Conservation (phyloP, 2,113 vertebrate species). For the Pangasianodon hypophthalmus region DNA sequence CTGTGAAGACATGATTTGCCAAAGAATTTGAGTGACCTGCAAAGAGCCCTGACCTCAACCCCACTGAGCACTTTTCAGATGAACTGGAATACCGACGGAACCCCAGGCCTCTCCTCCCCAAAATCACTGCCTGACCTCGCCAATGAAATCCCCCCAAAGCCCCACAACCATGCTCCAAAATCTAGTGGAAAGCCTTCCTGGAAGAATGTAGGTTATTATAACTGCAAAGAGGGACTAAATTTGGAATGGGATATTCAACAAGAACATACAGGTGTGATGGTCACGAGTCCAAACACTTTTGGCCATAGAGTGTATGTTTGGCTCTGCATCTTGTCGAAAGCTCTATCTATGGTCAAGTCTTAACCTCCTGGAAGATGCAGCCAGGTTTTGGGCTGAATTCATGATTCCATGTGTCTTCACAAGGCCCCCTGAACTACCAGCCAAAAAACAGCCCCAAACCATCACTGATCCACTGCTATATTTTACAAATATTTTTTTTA, state of each 20-base stretch:
- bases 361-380: background rate
- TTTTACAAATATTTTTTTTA: background rate
- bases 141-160: background rate
- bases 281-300: no score
- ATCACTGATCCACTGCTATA: background rate
- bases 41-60: no score
- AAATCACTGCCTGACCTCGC: background rate
- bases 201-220: background rate
- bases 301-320: no score
- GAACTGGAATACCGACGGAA: no score
- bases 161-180: background rate
- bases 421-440: background rate
- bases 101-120: background rate
- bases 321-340: no score
- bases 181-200: background rate
- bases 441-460: background rate
- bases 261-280: no score
- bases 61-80: no score
- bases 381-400: background rate
- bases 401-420: background rate
- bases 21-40: no score
- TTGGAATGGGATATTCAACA: background rate
- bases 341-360: no score
- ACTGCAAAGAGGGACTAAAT: background rate
- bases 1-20: no score